phyloP scores from a whole-genome alignment of 2,888 invertebrate genomes.

The Emmelina monodactyla region DNA sequence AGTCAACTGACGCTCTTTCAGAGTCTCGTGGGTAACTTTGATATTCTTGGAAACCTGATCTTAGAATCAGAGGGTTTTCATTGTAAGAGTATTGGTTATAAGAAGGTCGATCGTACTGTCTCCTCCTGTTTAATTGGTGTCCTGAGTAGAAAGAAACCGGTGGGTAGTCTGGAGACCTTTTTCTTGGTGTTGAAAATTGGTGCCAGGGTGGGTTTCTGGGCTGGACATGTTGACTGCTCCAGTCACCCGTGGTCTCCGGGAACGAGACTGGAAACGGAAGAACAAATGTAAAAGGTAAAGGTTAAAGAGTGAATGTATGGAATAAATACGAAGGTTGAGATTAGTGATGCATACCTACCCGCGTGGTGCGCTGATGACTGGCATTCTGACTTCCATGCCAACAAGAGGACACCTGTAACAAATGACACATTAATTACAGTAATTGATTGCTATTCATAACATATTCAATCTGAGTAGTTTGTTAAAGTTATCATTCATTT shows the following conservation, averaged over 20 bases:
- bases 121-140: constrained; percentile 11
- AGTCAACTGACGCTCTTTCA: constrained; percentile 28
- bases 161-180: constrained; percentile 42
- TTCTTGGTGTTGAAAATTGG: constrained; percentile 45
- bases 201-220: constrained; percentile 46
- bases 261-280: constrained; percentile 34
- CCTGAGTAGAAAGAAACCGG: constrained; percentile 19
- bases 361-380: constrained; percentile 45
- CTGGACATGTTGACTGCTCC: constrained; percentile 30
- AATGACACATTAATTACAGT: not conserved
- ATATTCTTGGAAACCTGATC: constrained; percentile 8
- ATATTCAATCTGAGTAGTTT: no score
- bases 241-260: constrained; percentile 32
- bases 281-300: constrained; percentile 5
- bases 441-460: no score
- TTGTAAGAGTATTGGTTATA: constrained; percentile 24
- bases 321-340: constrained; percentile 8
- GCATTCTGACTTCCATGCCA: constrained; percentile 29
- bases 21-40: constrained; percentile 28
- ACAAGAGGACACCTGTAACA: constrained; percentile 39
- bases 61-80: constrained; percentile 20
- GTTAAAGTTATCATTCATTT: no score
- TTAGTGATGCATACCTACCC: constrained; percentile 63
- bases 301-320: constrained; percentile 5
- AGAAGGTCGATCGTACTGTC: constrained; percentile 16